Conservation (phyloP, 2,797 vertebrate genomes). For the Salarias fasciatus region DNA sequence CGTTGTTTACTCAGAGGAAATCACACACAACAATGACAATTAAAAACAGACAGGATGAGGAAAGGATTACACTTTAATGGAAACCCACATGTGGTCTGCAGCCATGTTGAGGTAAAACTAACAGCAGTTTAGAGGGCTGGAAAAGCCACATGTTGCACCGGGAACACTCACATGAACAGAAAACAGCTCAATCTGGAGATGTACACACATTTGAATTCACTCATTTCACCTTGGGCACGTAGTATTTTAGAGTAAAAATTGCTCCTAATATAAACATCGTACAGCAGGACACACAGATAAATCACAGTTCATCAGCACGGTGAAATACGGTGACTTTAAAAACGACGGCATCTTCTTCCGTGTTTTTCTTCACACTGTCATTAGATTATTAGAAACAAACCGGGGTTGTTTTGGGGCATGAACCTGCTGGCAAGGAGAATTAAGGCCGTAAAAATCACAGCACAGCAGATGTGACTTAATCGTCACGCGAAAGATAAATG, state of each 20-base stretch:
- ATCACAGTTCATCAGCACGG: conserved; percentile 8
- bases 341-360: conserved; percentile 13
- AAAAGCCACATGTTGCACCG: conserved; percentile 17
- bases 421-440: background rate
- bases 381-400: background rate
- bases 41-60: conserved; percentile 46
- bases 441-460: conserved; percentile 27
- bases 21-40: conserved; percentile 51
- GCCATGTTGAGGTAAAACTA: conserved; percentile 34
- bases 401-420: background rate
- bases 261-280: conserved; percentile 8
- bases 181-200: conserved; percentile 15
- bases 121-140: conserved; percentile 30
- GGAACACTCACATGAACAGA: too few species aligned
- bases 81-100: conserved; percentile 45
- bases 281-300: conserved; percentile 15
- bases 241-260: conserved; percentile 19
- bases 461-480: conserved; percentile 40
- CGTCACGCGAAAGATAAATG: conserved; percentile 17
- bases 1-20: conserved; percentile 62
- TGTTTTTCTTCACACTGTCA: too few species aligned
- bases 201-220: background rate
- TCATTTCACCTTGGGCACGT: conserved; percentile 10
- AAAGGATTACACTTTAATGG: conserved; percentile 33
- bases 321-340: conserved; percentile 4